Conservation (phyloP, 1,140 invertebrate genomes). For the Idris sp. region DNA sequence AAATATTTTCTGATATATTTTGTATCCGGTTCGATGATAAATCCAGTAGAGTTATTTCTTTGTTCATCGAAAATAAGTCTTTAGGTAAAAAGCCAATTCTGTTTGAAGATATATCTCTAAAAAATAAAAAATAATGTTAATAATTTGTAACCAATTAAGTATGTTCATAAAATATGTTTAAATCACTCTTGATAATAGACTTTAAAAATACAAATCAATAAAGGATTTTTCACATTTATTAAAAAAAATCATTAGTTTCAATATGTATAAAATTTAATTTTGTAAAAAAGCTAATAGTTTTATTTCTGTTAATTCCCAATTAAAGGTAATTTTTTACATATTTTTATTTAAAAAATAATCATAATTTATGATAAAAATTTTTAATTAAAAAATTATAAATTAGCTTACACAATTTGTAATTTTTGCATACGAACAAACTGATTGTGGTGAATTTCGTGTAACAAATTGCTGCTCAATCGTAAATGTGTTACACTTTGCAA, state of each 20-base stretch:
- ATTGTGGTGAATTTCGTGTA: conserved; percentile 83
- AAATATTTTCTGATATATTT: conserved; percentile 69
- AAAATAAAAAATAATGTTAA: conserved; percentile 10
- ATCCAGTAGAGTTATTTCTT: conserved; percentile 74
- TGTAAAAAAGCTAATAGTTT: no score
- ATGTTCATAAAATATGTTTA: no score
- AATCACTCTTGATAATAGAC: no score
- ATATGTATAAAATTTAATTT: no score
- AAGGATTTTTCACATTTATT: no score
- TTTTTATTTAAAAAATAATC: no score
- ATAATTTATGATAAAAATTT: no score
- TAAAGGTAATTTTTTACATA: no score
- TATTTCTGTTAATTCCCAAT: no score
- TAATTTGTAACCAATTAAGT: no score
- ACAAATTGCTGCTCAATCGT: conserved; percentile 85
- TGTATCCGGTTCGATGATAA: conserved; percentile 77
- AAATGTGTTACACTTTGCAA: conserved; percentile 84
- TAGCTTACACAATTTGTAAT: conserved; percentile 81
- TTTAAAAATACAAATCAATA: no score
- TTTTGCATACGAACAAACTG: conserved; percentile 83
- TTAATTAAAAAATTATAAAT: background rate
- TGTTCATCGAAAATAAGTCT: conserved; percentile 73
- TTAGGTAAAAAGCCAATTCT: conserved; percentile 80
- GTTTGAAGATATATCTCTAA: conserved; percentile 86
- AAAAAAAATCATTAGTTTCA: no score